Conservation (phyloP, 2,797 vertebrate genomes). For the Percopsis omiscomaycus region DNA sequence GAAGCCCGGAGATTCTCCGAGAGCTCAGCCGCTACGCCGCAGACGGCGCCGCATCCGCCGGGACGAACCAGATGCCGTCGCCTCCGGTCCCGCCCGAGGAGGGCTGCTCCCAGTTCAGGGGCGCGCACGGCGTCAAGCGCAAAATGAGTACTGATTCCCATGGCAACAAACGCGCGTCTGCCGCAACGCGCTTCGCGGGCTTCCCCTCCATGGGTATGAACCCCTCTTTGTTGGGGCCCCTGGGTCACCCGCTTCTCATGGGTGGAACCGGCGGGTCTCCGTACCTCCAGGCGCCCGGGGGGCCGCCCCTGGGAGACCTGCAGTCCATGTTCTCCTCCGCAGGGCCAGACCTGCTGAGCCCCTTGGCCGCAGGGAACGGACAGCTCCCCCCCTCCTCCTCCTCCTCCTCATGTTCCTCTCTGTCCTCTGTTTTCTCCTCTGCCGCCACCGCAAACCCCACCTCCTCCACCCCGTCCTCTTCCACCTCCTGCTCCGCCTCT, state of each 20-base stretch:
- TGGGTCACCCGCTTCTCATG: conserved; percentile 87
- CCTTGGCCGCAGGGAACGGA: conserved; percentile 79
- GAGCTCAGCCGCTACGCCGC: conserved; percentile 89
- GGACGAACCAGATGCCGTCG: conserved; percentile 46
- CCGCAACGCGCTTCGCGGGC: conserved; percentile 77
- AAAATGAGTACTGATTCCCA: conserved; percentile 80
- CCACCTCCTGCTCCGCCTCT: conserved; percentile 82
- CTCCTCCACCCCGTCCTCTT: conserved; percentile 78
- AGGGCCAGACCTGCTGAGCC: conserved; percentile 81
- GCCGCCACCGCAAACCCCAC: conserved; percentile 84
- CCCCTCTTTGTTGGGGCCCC: conserved; percentile 81
- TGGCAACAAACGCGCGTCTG: conserved; percentile 76
- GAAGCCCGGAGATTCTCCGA: conserved; percentile 87
- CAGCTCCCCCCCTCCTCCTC: conserved; percentile 81
- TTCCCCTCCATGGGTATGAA: conserved; percentile 87
- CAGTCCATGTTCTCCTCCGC: conserved; percentile 90
- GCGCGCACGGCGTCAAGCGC: conserved; percentile 86
- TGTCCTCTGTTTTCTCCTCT: conserved; percentile 58
- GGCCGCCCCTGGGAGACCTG: conserved; percentile 87
- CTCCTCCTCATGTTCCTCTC: conserved; percentile 83
- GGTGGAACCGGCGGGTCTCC: conserved; percentile 84
- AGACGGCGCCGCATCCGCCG: conserved; percentile 66
- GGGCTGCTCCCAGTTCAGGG: conserved; percentile 34
- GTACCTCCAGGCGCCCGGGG: conserved; percentile 85
- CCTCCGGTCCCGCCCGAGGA: conserved; percentile 39